Evolutionary conservation across 2,113 vertebrate species (phyloP).

Genomic region (Stegastes partitus): DNA sequence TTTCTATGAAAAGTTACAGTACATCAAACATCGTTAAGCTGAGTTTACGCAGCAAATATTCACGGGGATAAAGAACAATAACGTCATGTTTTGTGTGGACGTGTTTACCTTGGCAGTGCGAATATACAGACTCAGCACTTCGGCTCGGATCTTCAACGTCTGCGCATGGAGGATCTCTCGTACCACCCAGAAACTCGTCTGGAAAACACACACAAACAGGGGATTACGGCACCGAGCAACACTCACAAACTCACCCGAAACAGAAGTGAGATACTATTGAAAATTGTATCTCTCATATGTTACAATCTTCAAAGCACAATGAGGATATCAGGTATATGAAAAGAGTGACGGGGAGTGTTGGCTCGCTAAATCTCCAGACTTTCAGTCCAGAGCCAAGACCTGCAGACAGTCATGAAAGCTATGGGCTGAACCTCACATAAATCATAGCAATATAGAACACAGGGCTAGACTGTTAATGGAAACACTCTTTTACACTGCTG

Average conservation of each 20-base stretch:
- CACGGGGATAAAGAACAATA: not conserved
- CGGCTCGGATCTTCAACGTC: constrained; percentile 98
- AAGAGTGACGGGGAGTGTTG: constrained; percentile 20
- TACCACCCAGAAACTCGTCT: constrained; percentile 99
- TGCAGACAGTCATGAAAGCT: constrained; percentile 13
- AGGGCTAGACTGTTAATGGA: constrained; percentile 6
- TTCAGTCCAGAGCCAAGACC: constrained; percentile 28
- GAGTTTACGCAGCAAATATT: not conserved
- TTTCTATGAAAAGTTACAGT: constrained; percentile 84
- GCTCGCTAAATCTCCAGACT: constrained; percentile 35
- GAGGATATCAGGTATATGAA: constrained; percentile 24
- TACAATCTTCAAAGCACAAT: constrained; percentile 9
- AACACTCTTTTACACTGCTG: not conserved
- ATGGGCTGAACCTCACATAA: constrained; percentile 5
- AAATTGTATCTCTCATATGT: constrained; percentile 8
- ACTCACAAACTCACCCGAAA: constrained; percentile 2
- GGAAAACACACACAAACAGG: constrained; percentile 37
- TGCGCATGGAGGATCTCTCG: constrained; percentile 98
- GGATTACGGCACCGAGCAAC: constrained; percentile 2
- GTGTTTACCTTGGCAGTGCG: constrained; percentile 95
- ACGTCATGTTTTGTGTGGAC: not conserved
- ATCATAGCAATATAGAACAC: not conserved
- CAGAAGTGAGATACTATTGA: not conserved
- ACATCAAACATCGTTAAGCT: not conserved
- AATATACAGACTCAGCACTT: constrained; percentile 98